These are phyloP conservation scores for Tragelaphus buxtoni DNA, from an alignment of 2,113 vertebrate species.

Conservation along the genomic window DNA sequence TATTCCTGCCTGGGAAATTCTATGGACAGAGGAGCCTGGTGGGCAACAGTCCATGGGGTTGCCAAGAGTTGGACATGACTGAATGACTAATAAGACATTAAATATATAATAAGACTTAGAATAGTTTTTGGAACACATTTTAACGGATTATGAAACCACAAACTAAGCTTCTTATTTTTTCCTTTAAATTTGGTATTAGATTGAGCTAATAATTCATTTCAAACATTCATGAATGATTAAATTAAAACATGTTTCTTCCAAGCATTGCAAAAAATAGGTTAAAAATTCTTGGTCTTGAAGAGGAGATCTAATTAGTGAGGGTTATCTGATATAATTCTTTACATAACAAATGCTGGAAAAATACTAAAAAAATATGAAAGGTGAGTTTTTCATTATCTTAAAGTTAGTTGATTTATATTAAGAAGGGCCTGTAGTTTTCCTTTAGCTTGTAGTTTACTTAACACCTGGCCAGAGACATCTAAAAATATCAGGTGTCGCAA, in stretches of 20 bases:
- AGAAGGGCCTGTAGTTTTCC: neutral
- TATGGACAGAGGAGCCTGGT: neutral
- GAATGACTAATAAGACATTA: neutral
- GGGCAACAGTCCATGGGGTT: neutral
- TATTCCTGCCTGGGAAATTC: neutral
- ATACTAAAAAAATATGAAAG: neutral
- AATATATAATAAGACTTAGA: neutral
- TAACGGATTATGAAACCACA: neutral
- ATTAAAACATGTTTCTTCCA: neutral
- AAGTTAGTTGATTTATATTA: neutral
- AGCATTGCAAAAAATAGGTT: constrained; percentile 17
- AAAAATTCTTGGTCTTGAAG: constrained; percentile 26
- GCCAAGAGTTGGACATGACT: neutral
- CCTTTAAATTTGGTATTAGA: constrained; percentile 8
- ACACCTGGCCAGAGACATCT: neutral
- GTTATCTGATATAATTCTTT: neutral
- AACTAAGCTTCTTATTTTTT: neutral
- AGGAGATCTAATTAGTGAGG: neutral
- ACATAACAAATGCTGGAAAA: neutral
- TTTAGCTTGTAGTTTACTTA: constrained; percentile 8
- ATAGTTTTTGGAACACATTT: constrained; percentile 21
- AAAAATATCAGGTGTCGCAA: neutral
- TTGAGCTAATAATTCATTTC: neutral
- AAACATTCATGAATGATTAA: neutral
- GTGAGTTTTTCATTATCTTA: neutral